These are phyloP conservation scores for Dryobota labecula DNA, from an alignment of 2,888 invertebrate genomes.

Conservation along the genomic window DNA sequence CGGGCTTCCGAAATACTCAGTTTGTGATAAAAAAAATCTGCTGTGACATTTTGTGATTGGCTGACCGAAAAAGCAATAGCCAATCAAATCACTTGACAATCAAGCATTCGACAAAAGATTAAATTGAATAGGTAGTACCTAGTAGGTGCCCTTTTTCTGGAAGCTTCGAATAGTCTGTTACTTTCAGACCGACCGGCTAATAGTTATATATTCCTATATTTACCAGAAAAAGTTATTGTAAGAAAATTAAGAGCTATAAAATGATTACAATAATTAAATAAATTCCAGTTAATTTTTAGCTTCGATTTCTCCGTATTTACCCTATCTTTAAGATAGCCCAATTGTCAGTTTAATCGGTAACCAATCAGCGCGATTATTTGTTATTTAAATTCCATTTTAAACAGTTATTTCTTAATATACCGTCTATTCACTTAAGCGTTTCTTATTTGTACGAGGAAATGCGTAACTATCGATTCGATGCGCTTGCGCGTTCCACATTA, in stretches of 20 bases:
- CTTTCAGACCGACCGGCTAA: too few species aligned
- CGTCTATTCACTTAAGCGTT: background rate
- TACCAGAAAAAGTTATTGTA: background rate
- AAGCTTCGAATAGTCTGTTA: background rate
- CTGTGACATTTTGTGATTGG: too few species aligned
- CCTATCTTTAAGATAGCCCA: slow-evolving; percentile 27
- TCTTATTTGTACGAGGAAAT: slow-evolving; percentile 38
- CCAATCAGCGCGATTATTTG: slow-evolving; percentile 10
- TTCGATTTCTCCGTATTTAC: slow-evolving; percentile 7
- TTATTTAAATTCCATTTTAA: slow-evolving; percentile 5
- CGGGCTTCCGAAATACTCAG: too few species aligned
- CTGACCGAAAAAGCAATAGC: too few species aligned
- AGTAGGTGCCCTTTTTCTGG: background rate
- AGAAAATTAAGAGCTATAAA: background rate
- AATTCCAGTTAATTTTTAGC: slow-evolving; percentile 12
- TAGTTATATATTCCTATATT: too few species aligned
- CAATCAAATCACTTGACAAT: background rate
- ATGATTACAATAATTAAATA: background rate
- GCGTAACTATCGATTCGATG: slow-evolving; percentile 48
- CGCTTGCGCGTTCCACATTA: slow-evolving; percentile 21
- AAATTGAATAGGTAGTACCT: background rate
- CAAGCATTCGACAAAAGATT: background rate
- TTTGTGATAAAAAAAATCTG: too few species aligned
- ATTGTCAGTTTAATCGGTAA: slow-evolving; percentile 15
- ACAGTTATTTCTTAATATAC: slow-evolving; percentile 6